Base-by-base conservation (phyloP, 1,140 invertebrate species). In the Hydropsyche tenuis region DNA sequence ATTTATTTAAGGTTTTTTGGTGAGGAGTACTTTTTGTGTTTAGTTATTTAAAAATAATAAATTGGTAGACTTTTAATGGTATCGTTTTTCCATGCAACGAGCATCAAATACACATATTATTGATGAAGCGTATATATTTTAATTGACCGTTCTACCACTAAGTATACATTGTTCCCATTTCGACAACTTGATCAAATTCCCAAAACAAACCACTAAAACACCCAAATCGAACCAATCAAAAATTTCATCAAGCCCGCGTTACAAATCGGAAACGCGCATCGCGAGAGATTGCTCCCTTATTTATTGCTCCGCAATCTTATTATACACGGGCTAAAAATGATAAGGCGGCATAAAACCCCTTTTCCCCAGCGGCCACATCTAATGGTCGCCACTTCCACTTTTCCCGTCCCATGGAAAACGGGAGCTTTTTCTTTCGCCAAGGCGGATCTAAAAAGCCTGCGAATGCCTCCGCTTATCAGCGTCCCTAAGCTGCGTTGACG, bases 381-480 rank as follows among this genome's bases (percentile, higher is more conserved):
- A 65, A 65, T 42, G 63, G 27, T 42, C 30, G 60, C 30, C 60
- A n/a, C 30, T 9, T 37, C 3, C 30, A 37, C 30, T 37, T 9
- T 37, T 37, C 9, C 9, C 30, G 27, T 43, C 63, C 63, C n/a
- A n/a, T n/a, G n/a, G n/a, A n/a, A n/a, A n/a, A 9, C 20, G 30
- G 43, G 43, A 43, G 63, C 27, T n/a, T 65, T 65, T 65, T 65
- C 23, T 25, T 65, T 65, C 30, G 30, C 27, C 2, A 30, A 27
- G 27, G 23, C 42, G 43, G 43, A 65, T 65, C 42, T 65, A 65
- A 65, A 37, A 65, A 65, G 63, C 63, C 42, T 56, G 69, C 48
- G 27, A 70, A 70, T 56, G 69, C 43, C 56, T 70, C 56, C 45
- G 37, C 69, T 70, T 70, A 70, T 70, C 69, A 60, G 69, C 27